Evolutionary conservation across 2,113 vertebrate species (phyloP), one percentile per base, ranked within the genome.

Genomic region (Macroglossus sobrinus): DNA sequence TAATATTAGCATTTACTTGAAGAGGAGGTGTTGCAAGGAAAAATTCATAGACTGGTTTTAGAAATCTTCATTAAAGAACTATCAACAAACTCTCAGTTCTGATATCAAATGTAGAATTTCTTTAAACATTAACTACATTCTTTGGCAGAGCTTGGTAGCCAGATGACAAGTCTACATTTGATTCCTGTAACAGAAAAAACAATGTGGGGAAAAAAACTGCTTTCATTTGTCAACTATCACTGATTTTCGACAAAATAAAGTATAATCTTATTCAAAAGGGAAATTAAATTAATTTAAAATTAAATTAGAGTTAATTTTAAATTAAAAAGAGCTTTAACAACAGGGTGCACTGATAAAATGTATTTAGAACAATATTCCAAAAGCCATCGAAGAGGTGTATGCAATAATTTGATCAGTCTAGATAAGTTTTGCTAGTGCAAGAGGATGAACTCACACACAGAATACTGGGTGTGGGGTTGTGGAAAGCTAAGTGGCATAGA

Each of bases 21-120:
- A 75, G 82, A 85, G 75, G 43, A 68, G 78, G 22, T 89, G 14
- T 84, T 72, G 82, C n/a, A 82, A 28, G 33, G 22, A 55, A 89
- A 92, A 86, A n/a, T 93, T 93, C 53, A 53, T 53, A 94, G 47
- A 74, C n/a, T 90, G 57, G 35, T 63, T 93, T 63, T 35, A 97
- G 68, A 96, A 96, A 94, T 92, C 50, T 82, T 86, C 66, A 89
- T 94, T 95, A 95, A 93, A 71, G 38, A 89, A 93, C n/a, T 96
- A 57, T 74, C 92, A 53, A 91, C 50, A 93, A 8, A 80, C 24
- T 66, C 38, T 81, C 50, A 87, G 63, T 87, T 95, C 63, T 85
- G 35, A 24, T 59, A 26, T 94, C 38, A 95, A 89, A 93, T 85
- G 63, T 19, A 87, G 38, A 87, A 53, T 87, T 74, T 94, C 74